Evolutionary conservation across 2,113 vertebrate species (phyloP).

Genomic region (Calyptommatus sinebrachiatus): DNA sequence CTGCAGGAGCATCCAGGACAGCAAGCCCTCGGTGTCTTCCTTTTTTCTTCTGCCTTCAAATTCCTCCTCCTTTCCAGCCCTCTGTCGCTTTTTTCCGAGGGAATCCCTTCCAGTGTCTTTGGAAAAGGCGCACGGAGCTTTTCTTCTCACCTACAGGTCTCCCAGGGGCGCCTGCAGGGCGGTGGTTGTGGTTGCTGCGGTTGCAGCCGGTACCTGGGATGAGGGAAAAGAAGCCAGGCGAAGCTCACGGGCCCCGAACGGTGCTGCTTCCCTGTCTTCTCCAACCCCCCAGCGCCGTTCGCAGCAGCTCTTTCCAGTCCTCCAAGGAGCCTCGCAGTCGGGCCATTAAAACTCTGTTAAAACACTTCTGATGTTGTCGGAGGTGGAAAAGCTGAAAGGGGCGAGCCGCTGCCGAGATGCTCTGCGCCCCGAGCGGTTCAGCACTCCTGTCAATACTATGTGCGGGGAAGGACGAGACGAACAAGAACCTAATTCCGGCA

Average conservation of each 20-base stretch:
- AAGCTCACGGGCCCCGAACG: constrained; percentile 73
- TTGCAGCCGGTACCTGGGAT: constrained; percentile 68
- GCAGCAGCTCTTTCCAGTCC: constrained; percentile 88
- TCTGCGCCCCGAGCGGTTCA: constrained; percentile 83
- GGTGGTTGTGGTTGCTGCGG: background rate
- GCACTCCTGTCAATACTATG: constrained; percentile 94
- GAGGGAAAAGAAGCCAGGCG: constrained; percentile 83
- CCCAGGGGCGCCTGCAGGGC: constrained; percentile 11
- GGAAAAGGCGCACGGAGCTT: constrained; percentile 39
- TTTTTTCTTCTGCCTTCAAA: accelerated
- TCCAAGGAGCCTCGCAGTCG: constrained; percentile 85
- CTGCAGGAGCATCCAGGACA: accelerated
- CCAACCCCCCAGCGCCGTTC: constrained; percentile 50
- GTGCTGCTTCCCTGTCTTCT: constrained; percentile 44
- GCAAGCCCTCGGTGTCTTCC: background rate
- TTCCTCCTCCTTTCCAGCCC: background rate
- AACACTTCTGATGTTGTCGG: constrained; percentile 98
- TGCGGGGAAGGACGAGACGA: constrained; percentile 94
- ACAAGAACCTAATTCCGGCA: constrained; percentile 95
- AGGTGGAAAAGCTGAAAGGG: constrained; percentile 79
- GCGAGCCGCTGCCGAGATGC: constrained; percentile 74
- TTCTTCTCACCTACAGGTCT: constrained; percentile 41
- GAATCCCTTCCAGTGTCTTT: background rate
- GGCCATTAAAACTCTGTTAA: constrained; percentile 99
- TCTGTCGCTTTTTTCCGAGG: no score